Evolutionary conservation across 2,113 vertebrate genomes (phyloP), one percentile per base, ranked within the genome.

Genomic region (Cyphomyrus plagiostoma): DNA sequence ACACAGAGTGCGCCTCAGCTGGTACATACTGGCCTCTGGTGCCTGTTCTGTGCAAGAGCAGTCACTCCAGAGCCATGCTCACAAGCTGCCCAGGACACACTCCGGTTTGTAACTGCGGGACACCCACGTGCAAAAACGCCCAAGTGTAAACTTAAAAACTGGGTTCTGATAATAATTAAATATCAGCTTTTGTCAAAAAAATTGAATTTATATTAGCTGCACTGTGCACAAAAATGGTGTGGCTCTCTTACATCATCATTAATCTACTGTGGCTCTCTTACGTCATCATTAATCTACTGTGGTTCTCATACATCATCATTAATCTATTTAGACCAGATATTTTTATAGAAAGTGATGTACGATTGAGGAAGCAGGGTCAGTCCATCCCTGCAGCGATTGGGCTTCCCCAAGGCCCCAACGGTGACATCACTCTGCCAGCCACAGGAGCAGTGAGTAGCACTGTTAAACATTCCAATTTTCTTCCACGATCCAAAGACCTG

Each of bases 11-110:
- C 8, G 45, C 91, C 56, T 42, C 70, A 49, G 82, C 13, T 88
- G 26, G 82, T 50, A n/a, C 10, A 50, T 89, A 23, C 92, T 94
- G 94, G 91, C 92, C 92, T 93, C 94, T 93, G 87, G 91, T 94
- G 92, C 93, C 42, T 13, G 77, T 50, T 8, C 10, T 19, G 15
- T 23, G 46, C 15, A 77, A 52, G 10, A 49, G 42, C 82, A 26
- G 23, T 4, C 42, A 80, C 13, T 80, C 17, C 35, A 80, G 2
- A 80, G 74, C 35, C 35, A 26, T 0, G 21, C 45, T 48, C 42
- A n/a, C 17, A 45, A 85, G 19, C 45, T 85, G 23, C 5, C 45
- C 3, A 3, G 17, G 46, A 26, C 45, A 26, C 42, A 49, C 39
- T 39, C 15, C 39, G 0, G 39, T 45, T 39, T 48, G 17, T 11